Evolutionary conservation across 2,888 invertebrate species (phyloP).

Genomic region (Rhopalosiphum nymphaeae): DNA sequence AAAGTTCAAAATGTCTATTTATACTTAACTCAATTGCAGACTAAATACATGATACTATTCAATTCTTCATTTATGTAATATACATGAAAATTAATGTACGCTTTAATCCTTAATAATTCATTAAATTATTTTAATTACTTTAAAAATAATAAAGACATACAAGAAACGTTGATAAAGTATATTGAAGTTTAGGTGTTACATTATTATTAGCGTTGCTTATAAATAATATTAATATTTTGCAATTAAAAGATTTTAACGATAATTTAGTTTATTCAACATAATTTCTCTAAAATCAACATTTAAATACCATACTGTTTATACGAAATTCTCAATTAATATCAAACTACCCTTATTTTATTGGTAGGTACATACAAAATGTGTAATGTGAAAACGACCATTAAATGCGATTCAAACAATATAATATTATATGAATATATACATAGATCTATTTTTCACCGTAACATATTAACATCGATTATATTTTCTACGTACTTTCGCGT

Average conservation of each 20-base stretch:
- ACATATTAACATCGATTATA: not conserved
- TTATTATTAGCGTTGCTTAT: not conserved
- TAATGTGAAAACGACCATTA: not conserved
- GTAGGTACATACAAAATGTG: not conserved
- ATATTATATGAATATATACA: not conserved
- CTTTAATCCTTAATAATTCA: not conserved
- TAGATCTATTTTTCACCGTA: not conserved
- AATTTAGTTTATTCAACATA: not conserved
- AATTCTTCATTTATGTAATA: not conserved
- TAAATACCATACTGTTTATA: not conserved
- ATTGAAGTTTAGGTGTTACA: not conserved
- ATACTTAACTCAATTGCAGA: not conserved
- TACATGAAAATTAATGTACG: not conserved
- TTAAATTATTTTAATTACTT: not conserved
- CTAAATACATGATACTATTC: not conserved
- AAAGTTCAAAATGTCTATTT: not conserved
- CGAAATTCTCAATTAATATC: not conserved
- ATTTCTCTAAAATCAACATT: not conserved
- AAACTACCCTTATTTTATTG: not conserved
- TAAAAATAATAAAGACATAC: not conserved
- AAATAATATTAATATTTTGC: not conserved
- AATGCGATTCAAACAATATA: not conserved
- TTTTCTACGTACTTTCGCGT: conserved; percentile 29
- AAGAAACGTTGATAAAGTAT: not conserved
- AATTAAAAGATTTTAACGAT: not conserved